These are phyloP conservation scores for Nebria brevicollis DNA, from an alignment of 2,888 invertebrate genomes.

Conservation along the genomic window DNA sequence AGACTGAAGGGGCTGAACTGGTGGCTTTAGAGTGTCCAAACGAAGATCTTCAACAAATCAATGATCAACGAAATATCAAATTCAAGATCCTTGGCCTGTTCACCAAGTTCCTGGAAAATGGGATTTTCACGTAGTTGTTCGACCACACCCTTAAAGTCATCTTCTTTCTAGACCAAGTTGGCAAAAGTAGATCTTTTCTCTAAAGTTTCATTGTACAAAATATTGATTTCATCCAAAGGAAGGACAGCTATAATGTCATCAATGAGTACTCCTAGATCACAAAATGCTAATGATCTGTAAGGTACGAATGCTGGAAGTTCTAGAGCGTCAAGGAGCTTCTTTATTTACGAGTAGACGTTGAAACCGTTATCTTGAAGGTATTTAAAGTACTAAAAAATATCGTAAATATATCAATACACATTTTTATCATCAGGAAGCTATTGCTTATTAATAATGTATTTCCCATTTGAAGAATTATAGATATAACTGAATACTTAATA, in stretches of 20 bases:
- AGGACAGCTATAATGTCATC: slow-evolving; percentile 52
- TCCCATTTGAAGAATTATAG: no score
- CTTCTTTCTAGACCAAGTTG: slow-evolving; percentile 51
- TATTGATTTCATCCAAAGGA: slow-evolving; percentile 54
- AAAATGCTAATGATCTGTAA: slow-evolving; percentile 39
- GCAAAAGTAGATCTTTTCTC: slow-evolving; percentile 51
- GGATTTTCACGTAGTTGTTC: slow-evolving; percentile 48
- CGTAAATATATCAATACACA: not conserved
- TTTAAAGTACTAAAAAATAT: slow-evolving; percentile 48
- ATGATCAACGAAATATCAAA: slow-evolving; percentile 27
- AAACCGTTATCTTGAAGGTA: slow-evolving; percentile 55
- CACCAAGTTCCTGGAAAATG: slow-evolving; percentile 29
- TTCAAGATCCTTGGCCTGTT: slow-evolving; percentile 12
- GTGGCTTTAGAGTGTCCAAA: slow-evolving; percentile 17
- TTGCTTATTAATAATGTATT: not conserved
- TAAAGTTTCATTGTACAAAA: slow-evolving; percentile 54
- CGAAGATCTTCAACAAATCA: slow-evolving; percentile 37
- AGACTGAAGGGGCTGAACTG: not conserved
- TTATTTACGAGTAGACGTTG: slow-evolving; percentile 52
- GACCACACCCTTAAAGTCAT: slow-evolving; percentile 52
- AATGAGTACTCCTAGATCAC: slow-evolving; percentile 52
- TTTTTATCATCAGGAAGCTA: not conserved
- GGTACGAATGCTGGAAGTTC: slow-evolving; percentile 48
- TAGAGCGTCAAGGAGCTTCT: slow-evolving; percentile 52
- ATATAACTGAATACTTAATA: no score